These are phyloP conservation scores for Agrochola circellaris DNA, from an alignment of 2,888 invertebrate genomes.

Conservation along the genomic window DNA sequence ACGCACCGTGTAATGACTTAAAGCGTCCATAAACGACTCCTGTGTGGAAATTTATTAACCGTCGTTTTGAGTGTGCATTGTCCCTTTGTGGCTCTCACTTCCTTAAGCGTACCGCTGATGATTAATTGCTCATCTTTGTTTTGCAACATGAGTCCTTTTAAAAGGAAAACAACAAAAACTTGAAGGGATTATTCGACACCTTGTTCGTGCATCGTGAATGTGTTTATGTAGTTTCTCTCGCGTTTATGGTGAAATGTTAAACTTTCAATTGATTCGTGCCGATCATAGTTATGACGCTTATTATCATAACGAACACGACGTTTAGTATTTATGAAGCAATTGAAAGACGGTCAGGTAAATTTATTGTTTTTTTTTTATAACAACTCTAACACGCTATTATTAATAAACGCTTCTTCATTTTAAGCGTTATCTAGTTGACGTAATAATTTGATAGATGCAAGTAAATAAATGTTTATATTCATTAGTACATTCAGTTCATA, in stretches of 20 bases:
- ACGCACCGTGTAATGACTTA: constrained; percentile 88
- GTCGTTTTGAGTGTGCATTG: constrained; percentile 81
- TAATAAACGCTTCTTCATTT: constrained; percentile 43
- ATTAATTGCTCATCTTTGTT: constrained; percentile 81
- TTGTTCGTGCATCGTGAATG: constrained; percentile 67
- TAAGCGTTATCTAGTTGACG: constrained; percentile 28
- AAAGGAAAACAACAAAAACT: constrained; percentile 68
- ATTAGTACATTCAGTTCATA: constrained; percentile 12
- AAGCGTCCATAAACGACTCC: constrained; percentile 86
- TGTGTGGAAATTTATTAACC: constrained; percentile 87
- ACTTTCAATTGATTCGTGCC: constrained; percentile 63
- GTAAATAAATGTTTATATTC: constrained; percentile 51
- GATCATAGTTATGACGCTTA: constrained; percentile 59
- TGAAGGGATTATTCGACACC: constrained; percentile 70
- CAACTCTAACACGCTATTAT: constrained; percentile 24
- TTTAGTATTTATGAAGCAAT: constrained; percentile 60
- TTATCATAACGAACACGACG: constrained; percentile 58
- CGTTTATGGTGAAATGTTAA: constrained; percentile 66
- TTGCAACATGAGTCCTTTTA: constrained; percentile 69
- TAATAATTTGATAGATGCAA: constrained; percentile 27
- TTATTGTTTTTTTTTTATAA: constrained; percentile 51
- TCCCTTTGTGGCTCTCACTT: constrained; percentile 79
- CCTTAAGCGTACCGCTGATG: constrained; percentile 78
- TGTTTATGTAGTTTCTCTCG: constrained; percentile 66
- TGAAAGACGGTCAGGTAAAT: constrained; percentile 54